Base-by-base conservation (phyloP, 2,113 vertebrate species). In the Electrona antarctica region DNA sequence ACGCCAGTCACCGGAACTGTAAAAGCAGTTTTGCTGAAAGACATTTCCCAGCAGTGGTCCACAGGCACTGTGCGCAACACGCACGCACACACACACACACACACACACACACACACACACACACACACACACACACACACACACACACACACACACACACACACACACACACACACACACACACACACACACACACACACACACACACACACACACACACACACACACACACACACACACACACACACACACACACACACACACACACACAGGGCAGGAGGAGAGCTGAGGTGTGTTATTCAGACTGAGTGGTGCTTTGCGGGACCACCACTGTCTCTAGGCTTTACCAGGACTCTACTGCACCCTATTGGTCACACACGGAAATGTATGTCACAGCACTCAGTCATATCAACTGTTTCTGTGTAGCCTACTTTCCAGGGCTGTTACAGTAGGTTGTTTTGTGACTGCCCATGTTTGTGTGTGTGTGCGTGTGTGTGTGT, bases 271-370 rank as follows among this genome's bases (percentile, higher is more conserved):
- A 13, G 3, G 48, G 60, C 21, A 64, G 63, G 10, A 14, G 62
- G 10, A 4, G 33, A 77, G 78, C 69, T 73, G 71, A 78, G 63
- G 66, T 73, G 46, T 48, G 67, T 47, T 2, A 21, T 21, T 52
- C 7, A 54, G 45, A 71, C 64, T 45, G 55, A 64, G 60, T 29
- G 64, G 59, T 67, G 50, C 8, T 4, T 8, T 52, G 56, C 61
- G 73, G 63, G 50, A 69, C 29, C 47, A 8, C 4, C 50, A 60
- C 48, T 50, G 54, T 52, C 9, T 5, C 14, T 1, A 45, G 29
- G 21, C 50, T 90, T 88, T 65, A 68, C 46, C 70, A 82, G 80
- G 67, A 57, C 85, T 92, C 81, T 89, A 86, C 85, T 88, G 88
- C 90, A 56, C 89, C 87, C 90, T 90, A 70, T 90, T 90, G 90